Conservation (phyloP, 2,888 invertebrate genomes). For the Phorcus lineatus region DNA sequence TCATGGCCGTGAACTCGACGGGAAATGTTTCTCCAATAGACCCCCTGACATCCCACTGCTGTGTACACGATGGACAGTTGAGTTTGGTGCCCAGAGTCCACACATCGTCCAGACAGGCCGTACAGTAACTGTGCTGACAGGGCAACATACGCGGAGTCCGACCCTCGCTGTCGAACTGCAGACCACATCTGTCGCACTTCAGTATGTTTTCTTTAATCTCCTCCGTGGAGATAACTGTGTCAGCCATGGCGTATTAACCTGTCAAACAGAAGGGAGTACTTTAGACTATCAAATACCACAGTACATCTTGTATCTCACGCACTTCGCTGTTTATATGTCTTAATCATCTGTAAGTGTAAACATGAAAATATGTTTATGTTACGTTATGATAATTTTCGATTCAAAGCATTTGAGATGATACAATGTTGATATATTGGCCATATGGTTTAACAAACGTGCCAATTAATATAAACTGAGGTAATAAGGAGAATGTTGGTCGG, state of each 20-base stretch:
- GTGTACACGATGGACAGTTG: neutral
- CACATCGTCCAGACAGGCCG: neutral
- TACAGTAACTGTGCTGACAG: conserved; percentile 6
- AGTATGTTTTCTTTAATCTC: conserved; percentile 1
- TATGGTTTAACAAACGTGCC: no score
- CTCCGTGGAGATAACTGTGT: neutral
- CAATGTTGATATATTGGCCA: no score
- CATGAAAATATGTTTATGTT: no score
- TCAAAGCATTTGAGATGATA: no score
- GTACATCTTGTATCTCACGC: no score
- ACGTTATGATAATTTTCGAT: no score
- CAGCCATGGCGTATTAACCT: neutral
- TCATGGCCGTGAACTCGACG: conserved; percentile 8
- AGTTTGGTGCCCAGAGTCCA: neutral
- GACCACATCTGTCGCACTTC: conserved; percentile 8
- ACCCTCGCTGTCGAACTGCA: conserved; percentile 6
- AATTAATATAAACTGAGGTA: no score
- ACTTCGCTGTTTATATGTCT: no score
- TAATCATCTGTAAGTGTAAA: no score
- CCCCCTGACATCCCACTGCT: conserved; percentile 3
- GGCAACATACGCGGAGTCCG: neutral
- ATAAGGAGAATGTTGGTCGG: no score
- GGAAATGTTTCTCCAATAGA: neutral
- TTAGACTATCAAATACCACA: neutral
- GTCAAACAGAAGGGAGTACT: neutral